These are phyloP conservation scores for Cyanoliseus patagonus DNA, from an alignment of 2,113 vertebrate species.

Conservation along the genomic window DNA sequence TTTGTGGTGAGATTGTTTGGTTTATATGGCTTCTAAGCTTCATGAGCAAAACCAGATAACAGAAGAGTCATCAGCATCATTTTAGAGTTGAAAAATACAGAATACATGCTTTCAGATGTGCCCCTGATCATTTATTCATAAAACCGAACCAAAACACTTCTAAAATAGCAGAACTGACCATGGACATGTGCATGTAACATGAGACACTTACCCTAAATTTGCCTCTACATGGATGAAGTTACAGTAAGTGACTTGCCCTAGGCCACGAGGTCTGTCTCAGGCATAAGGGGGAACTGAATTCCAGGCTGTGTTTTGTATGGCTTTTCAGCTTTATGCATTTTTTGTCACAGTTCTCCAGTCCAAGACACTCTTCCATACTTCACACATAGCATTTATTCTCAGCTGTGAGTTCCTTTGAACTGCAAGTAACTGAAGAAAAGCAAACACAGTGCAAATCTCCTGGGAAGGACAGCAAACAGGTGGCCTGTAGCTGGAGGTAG, in stretches of 20 bases:
- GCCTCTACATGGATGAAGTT: neutral
- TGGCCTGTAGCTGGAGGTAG: neutral
- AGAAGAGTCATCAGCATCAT: neutral
- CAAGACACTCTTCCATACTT: neutral
- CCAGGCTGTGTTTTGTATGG: neutral
- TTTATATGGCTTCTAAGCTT: neutral
- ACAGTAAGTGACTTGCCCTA: neutral
- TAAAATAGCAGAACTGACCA: neutral
- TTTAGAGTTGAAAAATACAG: neutral
- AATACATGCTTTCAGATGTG: neutral
- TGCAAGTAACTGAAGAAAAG: neutral
- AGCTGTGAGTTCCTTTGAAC: neutral
- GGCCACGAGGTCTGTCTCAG: neutral
- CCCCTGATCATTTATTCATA: neutral
- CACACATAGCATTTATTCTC: neutral
- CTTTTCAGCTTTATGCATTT: neutral
- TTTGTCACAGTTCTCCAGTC: neutral
- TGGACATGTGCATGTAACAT: neutral
- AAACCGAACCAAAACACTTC: neutral
- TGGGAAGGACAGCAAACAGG: neutral
- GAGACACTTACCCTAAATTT: neutral
- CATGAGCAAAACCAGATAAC: neutral
- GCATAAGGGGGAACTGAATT: neutral
- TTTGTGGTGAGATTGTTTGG: neutral
- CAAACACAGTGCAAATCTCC: neutral